Conservation (phyloP, 2,888 invertebrate genomes). For the Tenthredo amoena region DNA sequence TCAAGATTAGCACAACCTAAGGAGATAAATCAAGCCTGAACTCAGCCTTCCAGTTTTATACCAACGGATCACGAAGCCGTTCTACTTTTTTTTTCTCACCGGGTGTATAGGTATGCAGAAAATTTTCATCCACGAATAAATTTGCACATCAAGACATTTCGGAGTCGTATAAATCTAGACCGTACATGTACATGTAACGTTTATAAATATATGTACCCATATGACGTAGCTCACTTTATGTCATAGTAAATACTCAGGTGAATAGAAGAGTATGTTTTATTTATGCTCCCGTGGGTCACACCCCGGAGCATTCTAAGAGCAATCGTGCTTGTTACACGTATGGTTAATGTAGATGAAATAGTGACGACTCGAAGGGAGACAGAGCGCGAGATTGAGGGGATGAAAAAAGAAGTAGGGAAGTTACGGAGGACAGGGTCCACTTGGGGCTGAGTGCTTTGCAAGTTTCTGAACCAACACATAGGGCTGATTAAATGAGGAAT, state of each 20-base stretch:
- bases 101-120: background rate
- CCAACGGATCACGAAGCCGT: constrained; percentile 28
- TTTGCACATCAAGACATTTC: constrained; percentile 10
- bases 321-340: constrained; percentile 19
- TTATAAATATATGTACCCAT: no score
- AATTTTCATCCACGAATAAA: constrained; percentile 14
- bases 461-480: constrained; percentile 42
- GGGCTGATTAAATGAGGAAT: constrained; percentile 41
- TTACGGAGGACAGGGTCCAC: constrained; percentile 22
- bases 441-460: constrained; percentile 24
- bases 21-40: constrained; percentile 25
- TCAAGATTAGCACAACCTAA: constrained; percentile 11
- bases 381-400: background rate
- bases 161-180: background rate
- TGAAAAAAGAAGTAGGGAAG: background rate
- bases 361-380: background rate
- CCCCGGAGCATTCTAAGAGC: background rate
- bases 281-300: background rate
- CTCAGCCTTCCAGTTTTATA: constrained; percentile 16
- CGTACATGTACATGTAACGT: background rate
- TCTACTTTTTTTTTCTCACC: background rate
- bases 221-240: background rate
- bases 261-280: constrained; percentile 19
- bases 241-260: background rate
- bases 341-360: background rate